Conservation (phyloP, 2,888 invertebrate genomes). For the Nymphalis polychloros region DNA sequence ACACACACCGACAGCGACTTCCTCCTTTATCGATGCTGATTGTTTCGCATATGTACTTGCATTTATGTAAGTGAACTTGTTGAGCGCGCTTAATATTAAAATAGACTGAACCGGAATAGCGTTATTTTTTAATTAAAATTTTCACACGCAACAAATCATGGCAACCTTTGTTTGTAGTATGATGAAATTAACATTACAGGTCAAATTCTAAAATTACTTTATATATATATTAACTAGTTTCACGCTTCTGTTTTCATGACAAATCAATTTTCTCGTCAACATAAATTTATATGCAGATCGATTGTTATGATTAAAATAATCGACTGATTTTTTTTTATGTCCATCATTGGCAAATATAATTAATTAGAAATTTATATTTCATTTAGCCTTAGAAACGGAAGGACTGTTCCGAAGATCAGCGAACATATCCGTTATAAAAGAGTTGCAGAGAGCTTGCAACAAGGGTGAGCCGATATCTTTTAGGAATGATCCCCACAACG, state of each 20-base stretch:
- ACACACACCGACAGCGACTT: constrained; percentile 21
- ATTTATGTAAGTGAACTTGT: neutral
- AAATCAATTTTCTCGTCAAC: too few species aligned
- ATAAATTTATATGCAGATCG: too few species aligned
- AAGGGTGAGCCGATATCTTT: constrained; percentile 91
- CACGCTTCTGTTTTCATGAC: too few species aligned
- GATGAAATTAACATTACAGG: neutral
- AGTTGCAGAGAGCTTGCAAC: constrained; percentile 92
- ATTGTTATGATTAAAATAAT: too few species aligned
- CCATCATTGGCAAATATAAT: neutral
- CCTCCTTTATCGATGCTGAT: constrained; percentile 24
- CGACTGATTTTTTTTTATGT: too few species aligned
- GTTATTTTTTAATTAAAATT: neutral
- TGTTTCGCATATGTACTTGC: constrained; percentile 3
- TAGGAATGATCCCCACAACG: constrained; percentile 92
- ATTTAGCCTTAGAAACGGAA: constrained; percentile 93
- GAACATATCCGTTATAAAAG: constrained; percentile 90
- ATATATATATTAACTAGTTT: too few species aligned
- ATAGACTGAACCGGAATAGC: neutral
- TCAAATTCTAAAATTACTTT: neutral
- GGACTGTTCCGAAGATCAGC: constrained; percentile 98
- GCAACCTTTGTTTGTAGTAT: neutral
- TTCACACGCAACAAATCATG: too few species aligned
- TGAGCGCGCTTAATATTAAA: neutral
- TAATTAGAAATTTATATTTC: constrained; percentile 31